These are phyloP conservation scores for Carassius gibelio DNA, from an alignment of 2,113 vertebrate genomes.

Conservation along the genomic window DNA sequence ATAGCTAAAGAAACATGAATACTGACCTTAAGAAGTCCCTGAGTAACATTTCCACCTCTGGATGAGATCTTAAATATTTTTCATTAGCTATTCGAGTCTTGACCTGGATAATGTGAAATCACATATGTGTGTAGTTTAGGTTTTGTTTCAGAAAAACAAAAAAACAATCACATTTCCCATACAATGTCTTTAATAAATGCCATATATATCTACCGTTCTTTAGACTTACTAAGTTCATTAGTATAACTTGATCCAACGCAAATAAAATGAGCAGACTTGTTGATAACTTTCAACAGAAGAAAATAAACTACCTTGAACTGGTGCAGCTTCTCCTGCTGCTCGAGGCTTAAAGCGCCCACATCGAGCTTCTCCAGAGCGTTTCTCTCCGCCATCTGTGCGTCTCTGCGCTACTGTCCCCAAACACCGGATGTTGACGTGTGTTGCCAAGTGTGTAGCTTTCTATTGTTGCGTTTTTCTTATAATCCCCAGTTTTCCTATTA, in stretches of 20 bases:
- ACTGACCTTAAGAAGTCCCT: slow-evolving; percentile 80
- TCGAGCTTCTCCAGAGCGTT: slow-evolving; percentile 50
- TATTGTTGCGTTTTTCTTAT: too few species aligned
- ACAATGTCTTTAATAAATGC: background rate
- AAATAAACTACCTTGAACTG: slow-evolving; percentile 53
- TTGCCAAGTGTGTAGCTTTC: background rate
- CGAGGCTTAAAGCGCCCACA: slow-evolving; percentile 51
- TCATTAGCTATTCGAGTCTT: slow-evolving; percentile 81
- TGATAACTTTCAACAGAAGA: background rate
- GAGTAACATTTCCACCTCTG: slow-evolving; percentile 78
- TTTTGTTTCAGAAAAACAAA: background rate
- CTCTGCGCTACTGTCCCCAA: background rate
- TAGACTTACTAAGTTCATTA: background rate
- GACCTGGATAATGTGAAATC: slow-evolving; percentile 68
- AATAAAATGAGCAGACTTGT: background rate
- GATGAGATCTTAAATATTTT: slow-evolving; percentile 79
- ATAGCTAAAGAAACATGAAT: background rate
- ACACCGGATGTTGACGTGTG: slow-evolving; percentile 3
- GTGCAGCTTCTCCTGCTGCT: slow-evolving; percentile 58
- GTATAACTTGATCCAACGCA: background rate
- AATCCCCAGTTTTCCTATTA: too few species aligned
- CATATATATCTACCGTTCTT: background rate
- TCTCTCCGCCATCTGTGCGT: slow-evolving; percentile 48
- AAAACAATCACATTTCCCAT: background rate
- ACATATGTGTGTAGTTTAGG: background rate